Percentiles rank a stretch among this genome's conserved stretches.
These are phyloP conservation scores for Drosophila orena DNA, from an alignment of 1,140 invertebrate genomes.

Conservation along the genomic window DNA sequence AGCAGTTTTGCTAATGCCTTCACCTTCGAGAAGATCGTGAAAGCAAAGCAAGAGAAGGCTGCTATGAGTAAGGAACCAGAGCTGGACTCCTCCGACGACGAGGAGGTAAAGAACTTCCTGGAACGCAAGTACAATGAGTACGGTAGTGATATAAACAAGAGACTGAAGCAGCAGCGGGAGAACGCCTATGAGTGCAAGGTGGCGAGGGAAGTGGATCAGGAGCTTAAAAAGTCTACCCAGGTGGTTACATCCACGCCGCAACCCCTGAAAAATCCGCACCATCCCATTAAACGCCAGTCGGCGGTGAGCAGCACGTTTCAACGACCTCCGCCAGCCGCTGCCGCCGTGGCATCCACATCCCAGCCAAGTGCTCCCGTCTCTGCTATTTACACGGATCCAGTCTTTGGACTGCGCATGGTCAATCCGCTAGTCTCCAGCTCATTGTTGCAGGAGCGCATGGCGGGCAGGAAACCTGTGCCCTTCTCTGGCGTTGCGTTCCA, in stretches of 20 bases:
- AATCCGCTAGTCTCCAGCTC: constrained; percentile 92
- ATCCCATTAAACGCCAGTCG: constrained; percentile 68
- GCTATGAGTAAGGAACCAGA: constrained; percentile 43
- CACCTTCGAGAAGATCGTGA: constrained; percentile 60
- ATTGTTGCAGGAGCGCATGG: constrained; percentile 90
- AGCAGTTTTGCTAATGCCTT: constrained; percentile 73
- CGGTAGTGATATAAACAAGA: constrained; percentile 88
- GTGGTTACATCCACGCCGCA: constrained; percentile 78
- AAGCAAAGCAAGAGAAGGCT: constrained; percentile 1
- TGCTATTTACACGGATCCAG: constrained; percentile 87
- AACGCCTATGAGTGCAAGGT: constrained; percentile 84
- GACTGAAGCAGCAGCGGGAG: constrained; percentile 86
- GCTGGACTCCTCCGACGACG: constrained; percentile 91
- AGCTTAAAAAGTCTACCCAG: constrained; percentile 51
- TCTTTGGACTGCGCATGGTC: constrained; percentile 91
- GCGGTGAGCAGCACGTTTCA: constrained; percentile 75
- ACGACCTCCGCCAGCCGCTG: constrained; percentile 33
- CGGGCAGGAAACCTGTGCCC: constrained; percentile 89
- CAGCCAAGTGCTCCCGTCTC: constrained; percentile 21
- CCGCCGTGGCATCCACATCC: constrained; percentile 16
- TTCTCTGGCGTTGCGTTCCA: constrained; percentile 89
- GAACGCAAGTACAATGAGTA: constrained; percentile 89
- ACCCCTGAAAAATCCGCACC: constrained; percentile 60
- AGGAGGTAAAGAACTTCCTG: constrained; percentile 90
- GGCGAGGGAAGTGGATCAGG: constrained; percentile 84